Base-by-base conservation (phyloP, 2,888 invertebrate species). In the Labia minor region DNA sequence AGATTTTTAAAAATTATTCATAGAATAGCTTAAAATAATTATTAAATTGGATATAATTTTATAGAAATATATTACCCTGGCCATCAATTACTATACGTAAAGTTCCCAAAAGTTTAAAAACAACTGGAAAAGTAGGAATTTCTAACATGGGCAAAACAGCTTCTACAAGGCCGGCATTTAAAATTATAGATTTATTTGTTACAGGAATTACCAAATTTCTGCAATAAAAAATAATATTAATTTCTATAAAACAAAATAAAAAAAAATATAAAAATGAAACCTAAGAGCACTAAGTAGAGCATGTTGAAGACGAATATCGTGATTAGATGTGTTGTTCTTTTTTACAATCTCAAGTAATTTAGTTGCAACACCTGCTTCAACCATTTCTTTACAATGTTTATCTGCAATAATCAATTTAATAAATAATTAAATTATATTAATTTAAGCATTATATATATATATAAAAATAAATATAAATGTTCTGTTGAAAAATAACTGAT, bases 41-140 rank as follows among this genome's bases (percentile, higher is more conserved):
- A 63, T 19, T 11, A 3, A 21, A 63, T 20, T 10, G 1, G 21
- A 4, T 10, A 20, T 20, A 20, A 3, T 62, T 62, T 18, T 62
- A 62, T 10, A 16, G 11, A 8, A 62, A 10, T 62, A 10, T 73
- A 75, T 76, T 73, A 88, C 89, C 85, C 81, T 90, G 89, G 21
- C 90, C 90, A 77, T 92, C 92, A 1, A 93, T 86, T 61, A 92
- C 84, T 87, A 95, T 92, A 67, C 95, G 81, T 0, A 93, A 78
- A 0, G 92, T 90, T 1, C 92, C 94, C 65, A 95, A 76, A 69
- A 95, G 79, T 77, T 93, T 93, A 74, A 92, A 94, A 3, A 91
- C 88, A 1, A 94, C 92, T 21, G 90, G 87, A 70, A 78, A 77
- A 67, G 86, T 87, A 68, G 91, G 88, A 61, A 85, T 84, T 65